Base-by-base conservation (phyloP, 2,888 invertebrate genomes). In the Exephanes ischioxanthus region DNA sequence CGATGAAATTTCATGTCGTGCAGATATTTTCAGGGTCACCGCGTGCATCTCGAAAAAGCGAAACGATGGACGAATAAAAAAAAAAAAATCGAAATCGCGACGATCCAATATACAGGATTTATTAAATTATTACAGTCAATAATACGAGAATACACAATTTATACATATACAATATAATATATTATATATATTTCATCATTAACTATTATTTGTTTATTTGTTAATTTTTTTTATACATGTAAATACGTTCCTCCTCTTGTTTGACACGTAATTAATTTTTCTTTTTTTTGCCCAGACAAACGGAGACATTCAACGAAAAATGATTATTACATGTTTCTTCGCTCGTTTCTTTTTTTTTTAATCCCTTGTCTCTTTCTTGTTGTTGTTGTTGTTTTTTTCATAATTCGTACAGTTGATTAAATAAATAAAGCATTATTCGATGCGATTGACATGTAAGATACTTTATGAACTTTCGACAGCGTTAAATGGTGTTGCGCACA, bases 111-210 rank as follows among this genome's bases (percentile, higher is more conserved):
- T 90, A 91, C 88, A 90, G 88, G 88, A 89, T 92, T 92, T 91
- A 92, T 92, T 92, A 91, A 91, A 92, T 92, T 91, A 92, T 89
- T 92, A 92, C 89, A 90, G 88, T 89, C 91, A 92, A 92, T 90
- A 87, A 91, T 91, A 91, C 87, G 90, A 92, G 91, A 91, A 92
- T 92, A 92, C 92, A 91, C 89, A 89, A 90, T 92, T 90, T 92
- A 92, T 92, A 91, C 91, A 92, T 90, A 86, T 90, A 92, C 89
- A 91, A 90, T 91, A 89, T 90, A 88, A 90, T 91, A 91, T 91
- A 92, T 91, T 90, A 91, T 89, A 87, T 89, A 88, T 91, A 88
- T 89, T 89, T 87, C 88, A 85, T 85, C 63, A 71, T 75, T 75
- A 70, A 82, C 72, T 82, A 75, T 82, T 85, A 78, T 85, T 76